phyloP scores from a whole-genome alignment of 37 sponge, comb jelly and placozoan genomes.

The Petrosia ficiformis region DNA sequence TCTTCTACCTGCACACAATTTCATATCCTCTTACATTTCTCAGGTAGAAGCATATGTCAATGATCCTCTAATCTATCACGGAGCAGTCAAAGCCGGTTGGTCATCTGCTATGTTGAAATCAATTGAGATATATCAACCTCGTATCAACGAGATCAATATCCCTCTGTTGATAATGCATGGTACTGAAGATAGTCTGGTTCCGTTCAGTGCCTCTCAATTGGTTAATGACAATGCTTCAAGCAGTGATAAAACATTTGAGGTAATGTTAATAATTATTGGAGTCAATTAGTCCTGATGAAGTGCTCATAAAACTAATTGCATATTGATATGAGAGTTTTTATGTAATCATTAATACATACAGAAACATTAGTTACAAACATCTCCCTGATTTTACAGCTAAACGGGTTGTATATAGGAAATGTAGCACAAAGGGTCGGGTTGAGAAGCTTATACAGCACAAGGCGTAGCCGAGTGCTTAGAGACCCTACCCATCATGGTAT shows the following conservation, averaged over 20 bases:
- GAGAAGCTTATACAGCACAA: no score
- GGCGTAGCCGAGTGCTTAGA: no score
- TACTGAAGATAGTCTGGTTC: slow-evolving; percentile 45
- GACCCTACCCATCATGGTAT: no score
- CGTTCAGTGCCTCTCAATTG: slow-evolving; percentile 54
- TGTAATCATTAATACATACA: neutral
- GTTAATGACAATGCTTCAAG: slow-evolving; percentile 17
- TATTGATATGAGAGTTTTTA: neutral
- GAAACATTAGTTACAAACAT: neutral
- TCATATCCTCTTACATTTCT: neutral
- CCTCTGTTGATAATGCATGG: slow-evolving; percentile 65
- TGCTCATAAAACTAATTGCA: neutral
- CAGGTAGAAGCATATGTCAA: slow-evolving; percentile 41
- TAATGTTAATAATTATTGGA: neutral
- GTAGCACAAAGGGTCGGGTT: no score
- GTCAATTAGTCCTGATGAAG: neutral
- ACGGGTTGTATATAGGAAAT: neutral
- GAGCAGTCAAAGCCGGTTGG: slow-evolving; percentile 50
- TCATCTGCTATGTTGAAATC: slow-evolving; percentile 21
- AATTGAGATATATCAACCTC: neutral
- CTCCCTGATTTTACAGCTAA: neutral
- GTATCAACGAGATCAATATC: slow-evolving; percentile 12
- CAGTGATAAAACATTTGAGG: slow-evolving; percentile 54
- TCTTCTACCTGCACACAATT: neutral
- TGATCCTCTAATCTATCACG: slow-evolving; percentile 61